Percentiles rank a stretch among this genome's conserved stretches.
These are phyloP conservation scores for Macropus fuliginosus DNA, from an alignment of 2,797 vertebrate species.

Conservation along the genomic window DNA sequence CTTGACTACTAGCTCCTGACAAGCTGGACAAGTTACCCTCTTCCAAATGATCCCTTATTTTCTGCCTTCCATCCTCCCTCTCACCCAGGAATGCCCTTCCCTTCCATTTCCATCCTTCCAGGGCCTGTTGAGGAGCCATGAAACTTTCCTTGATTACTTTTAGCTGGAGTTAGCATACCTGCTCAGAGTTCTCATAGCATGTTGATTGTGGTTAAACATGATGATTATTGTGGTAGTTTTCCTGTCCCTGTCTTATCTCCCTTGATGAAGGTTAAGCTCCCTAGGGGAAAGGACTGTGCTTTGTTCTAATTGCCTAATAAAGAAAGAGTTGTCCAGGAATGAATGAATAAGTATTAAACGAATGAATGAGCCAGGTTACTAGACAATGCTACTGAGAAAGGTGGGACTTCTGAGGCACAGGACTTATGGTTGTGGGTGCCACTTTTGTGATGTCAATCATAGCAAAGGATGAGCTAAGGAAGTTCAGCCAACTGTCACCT, in stretches of 20 bases:
- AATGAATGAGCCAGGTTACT: neutral
- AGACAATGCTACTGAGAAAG: neutral
- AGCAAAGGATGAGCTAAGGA: neutral
- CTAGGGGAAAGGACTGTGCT: neutral
- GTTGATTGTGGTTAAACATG: neutral
- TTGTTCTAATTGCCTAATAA: neutral
- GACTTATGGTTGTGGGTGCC: neutral
- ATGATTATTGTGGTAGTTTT: neutral
- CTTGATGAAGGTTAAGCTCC: neutral
- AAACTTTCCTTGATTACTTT: neutral
- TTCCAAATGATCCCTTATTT: neutral
- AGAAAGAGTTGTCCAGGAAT: neutral
- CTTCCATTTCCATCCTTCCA: neutral
- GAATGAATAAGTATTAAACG: neutral
- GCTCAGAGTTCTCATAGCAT: neutral
- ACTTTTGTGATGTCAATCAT: neutral
- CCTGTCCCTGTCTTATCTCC: neutral
- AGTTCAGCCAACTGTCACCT: neutral
- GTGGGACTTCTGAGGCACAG: neutral
- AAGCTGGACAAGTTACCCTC: neutral
- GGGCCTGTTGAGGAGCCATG: slow-evolving; percentile 4
- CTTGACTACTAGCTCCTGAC: neutral
- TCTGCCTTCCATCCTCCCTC: neutral
- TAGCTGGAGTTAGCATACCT: neutral
- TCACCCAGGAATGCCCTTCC: neutral